Evolutionary conservation across 2,113 vertebrate genomes (phyloP).

Genomic region (Monarcha castaneiventris): DNA sequence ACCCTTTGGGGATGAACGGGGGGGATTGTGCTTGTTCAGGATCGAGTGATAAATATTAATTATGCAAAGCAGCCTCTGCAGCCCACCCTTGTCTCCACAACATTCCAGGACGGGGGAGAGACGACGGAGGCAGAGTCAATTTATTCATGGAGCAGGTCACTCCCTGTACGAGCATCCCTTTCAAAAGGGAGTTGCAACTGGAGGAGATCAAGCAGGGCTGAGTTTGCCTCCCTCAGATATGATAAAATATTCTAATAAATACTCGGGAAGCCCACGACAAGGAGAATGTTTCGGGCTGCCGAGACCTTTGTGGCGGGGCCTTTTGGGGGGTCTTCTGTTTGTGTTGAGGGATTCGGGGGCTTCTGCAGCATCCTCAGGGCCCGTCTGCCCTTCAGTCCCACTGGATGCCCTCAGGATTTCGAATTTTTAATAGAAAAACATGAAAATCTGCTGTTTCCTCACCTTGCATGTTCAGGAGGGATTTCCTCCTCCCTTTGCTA

Average conservation of each 20-base stretch:
- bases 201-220: not conserved
- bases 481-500: not conserved
- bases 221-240: constrained; percentile 15
- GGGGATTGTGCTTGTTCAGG: not conserved
- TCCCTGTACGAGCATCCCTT: not conserved
- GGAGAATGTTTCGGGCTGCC: rapidly evolving
- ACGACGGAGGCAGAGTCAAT: not conserved
- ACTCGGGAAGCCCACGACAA: not conserved
- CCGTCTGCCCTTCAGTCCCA: rapidly evolving
- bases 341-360: not conserved
- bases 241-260: constrained; percentile 46
- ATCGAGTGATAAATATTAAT: not conserved
- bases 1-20: not conserved
- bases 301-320: rapidly evolving
- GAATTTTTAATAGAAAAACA: not conserved
- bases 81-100: not conserved
- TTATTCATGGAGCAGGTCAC: constrained; percentile 5
- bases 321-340: not conserved
- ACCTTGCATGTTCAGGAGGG: not conserved
- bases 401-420: rapidly evolving
- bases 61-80: not conserved
- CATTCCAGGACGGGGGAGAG: not conserved
- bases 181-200: not conserved
- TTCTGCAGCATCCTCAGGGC: not conserved
- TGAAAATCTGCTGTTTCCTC: not conserved